These are phyloP conservation scores for Tholera decimalis DNA, from an alignment of 2,888 invertebrate species.

Conservation along the genomic window DNA sequence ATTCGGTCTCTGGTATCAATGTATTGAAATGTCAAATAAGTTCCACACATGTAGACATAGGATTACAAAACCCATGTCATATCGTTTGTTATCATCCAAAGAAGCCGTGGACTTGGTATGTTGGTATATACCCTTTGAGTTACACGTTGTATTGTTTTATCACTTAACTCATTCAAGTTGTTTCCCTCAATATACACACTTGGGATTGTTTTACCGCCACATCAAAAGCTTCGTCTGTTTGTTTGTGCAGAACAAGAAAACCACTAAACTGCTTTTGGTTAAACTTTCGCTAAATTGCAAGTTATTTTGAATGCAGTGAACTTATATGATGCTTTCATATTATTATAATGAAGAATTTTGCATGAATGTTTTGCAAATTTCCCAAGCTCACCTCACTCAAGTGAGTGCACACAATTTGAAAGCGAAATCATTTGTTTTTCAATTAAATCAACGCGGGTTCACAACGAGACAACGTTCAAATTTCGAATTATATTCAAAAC, in stretches of 20 bases:
- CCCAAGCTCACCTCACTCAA: neutral
- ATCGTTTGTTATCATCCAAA: too few species aligned
- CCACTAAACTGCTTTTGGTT: neutral
- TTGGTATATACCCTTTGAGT: too few species aligned
- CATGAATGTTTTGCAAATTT: neutral
- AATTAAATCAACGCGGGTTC: neutral
- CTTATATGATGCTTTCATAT: neutral
- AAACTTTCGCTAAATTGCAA: slow-evolving; percentile 16
- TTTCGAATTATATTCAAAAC: neutral
- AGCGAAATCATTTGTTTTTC: neutral
- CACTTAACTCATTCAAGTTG: neutral
- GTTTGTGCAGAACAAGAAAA: slow-evolving; percentile 12
- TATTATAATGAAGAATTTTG: too few species aligned
- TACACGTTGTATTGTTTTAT: too few species aligned
- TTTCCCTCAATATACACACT: neutral
- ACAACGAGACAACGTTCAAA: neutral
- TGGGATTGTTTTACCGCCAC: slow-evolving; percentile 12
- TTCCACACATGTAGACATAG: too few species aligned
- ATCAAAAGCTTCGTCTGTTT: slow-evolving; percentile 31
- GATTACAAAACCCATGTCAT: too few species aligned
- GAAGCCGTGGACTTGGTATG: too few species aligned
- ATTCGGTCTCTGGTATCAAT: too few species aligned
- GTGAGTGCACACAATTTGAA: neutral
- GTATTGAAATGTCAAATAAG: too few species aligned
- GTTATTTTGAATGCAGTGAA: slow-evolving; percentile 13